These are phyloP conservation scores for Phenganax stokvisi DNA, from an alignment of 92 coral and sea anemone genomes.

Conservation along the genomic window DNA sequence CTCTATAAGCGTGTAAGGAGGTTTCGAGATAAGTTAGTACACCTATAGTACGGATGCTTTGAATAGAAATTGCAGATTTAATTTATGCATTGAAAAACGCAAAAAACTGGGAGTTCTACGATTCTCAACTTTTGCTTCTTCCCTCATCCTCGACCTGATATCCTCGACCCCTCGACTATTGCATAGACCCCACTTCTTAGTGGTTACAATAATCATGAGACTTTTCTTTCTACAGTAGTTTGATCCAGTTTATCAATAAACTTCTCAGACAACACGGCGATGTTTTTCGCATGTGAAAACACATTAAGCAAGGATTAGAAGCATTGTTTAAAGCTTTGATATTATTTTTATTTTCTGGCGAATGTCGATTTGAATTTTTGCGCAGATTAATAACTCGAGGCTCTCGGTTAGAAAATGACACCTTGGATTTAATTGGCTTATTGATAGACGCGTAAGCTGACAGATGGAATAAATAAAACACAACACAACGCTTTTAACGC, in stretches of 20 bases:
- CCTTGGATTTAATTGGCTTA: slow-evolving; percentile 38
- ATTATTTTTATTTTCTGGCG: not conserved
- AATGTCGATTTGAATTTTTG: not conserved
- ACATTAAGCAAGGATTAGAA: not conserved
- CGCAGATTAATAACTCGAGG: not conserved
- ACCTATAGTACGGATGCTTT: no score
- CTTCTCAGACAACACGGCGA: slow-evolving; percentile 1
- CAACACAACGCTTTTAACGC: slow-evolving; percentile 9
- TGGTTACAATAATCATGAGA: no score
- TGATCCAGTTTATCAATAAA: not conserved
- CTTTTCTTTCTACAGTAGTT: no score
- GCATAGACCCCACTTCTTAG: no score
- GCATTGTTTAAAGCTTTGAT: not conserved
- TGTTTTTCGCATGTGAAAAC: not conserved
- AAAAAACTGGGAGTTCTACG: no score
- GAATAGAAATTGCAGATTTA: no score
- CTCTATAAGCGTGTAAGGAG: no score
- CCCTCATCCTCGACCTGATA: no score
- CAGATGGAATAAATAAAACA: slow-evolving; percentile 37
- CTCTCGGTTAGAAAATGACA: slow-evolving; percentile 28
- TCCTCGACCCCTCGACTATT: no score
- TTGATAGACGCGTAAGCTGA: slow-evolving; percentile 36
- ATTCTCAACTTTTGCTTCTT: no score
- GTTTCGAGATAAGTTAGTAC: no score
- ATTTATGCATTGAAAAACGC: no score